Evolutionary conservation across 1,140 invertebrate genomes (phyloP), one percentile per base, ranked within the genome.

Genomic region (Neocloeon triangulifer): DNA sequence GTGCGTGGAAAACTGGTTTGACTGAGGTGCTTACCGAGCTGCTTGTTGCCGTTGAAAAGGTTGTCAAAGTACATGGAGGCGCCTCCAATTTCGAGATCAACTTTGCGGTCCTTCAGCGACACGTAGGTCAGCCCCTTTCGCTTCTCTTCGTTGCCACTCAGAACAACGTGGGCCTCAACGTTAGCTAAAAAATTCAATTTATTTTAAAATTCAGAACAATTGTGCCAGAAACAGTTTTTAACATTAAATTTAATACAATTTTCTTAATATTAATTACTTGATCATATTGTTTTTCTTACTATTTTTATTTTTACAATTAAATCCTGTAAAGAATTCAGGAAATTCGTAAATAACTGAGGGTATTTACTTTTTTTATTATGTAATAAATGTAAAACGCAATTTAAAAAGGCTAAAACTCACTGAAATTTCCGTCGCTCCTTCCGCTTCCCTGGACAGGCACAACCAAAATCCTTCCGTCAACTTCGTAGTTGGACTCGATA

Each of bases 361-460:
- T n/a, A n/a, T n/a, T n/a, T n/a, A n/a, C n/a, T n/a, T n/a, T n/a
- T n/a, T n/a, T n/a, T n/a, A n/a, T n/a, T n/a, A n/a, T n/a, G n/a
- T n/a, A n/a, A n/a, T n/a, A n/a, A n/a, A n/a, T n/a, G n/a, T n/a
- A n/a, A n/a, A n/a, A n/a, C n/a, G n/a, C n/a, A n/a, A n/a, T n/a
- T n/a, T n/a, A n/a, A n/a, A n/a, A n/a, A 3, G 14, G 14, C n/a
- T 25, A 14, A 3, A 27, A 46, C 56, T 56, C 44, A 61, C 59
- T 53, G 25, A 62, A 58, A 36, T 62, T 62, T 13, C 56, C 55
- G 13, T 48, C 42, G 34, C 60, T 49, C 30, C 50, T 50, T 4
- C 59, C 59, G 10, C 51, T 57, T 12, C 58, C 58, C 39, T 60
- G 54, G 4, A 62, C 52, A 1, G 59, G 59, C 9, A 60, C 36